Percentiles rank a stretch among this genome's conserved stretches.
phyloP scores from a whole-genome alignment of 2,113 vertebrate genomes.

The Seriola rivoliana region DNA sequence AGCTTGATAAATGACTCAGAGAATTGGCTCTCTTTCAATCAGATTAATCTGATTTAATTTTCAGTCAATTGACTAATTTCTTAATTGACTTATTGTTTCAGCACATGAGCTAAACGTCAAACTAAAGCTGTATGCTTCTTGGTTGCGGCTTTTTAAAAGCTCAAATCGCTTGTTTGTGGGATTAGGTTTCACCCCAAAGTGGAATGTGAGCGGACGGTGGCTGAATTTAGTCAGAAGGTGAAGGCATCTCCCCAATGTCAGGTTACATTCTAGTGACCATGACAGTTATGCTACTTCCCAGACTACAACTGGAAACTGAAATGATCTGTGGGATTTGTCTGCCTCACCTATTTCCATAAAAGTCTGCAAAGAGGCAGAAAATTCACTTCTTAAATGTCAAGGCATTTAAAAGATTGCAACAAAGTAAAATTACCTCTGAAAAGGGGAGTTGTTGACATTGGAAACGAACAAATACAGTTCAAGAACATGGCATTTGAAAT shows the following conservation, averaged over 20 bases:
- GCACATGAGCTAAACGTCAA: background rate
- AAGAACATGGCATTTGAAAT: constrained; percentile 74
- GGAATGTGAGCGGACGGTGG: constrained; percentile 44
- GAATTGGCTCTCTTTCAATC: background rate
- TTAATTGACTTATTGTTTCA: background rate
- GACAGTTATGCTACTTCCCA: constrained; percentile 3
- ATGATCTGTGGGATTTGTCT: constrained; percentile 35
- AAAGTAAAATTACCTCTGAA: constrained; percentile 65
- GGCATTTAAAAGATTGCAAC: constrained; percentile 63
- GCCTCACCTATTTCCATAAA: constrained; percentile 45
- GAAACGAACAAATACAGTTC: constrained; percentile 70
- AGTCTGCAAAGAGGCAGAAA: constrained; percentile 13
- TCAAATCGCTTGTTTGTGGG: constrained; percentile 48
- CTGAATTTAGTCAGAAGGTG: constrained; percentile 62
- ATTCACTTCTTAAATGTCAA: constrained; percentile 74
- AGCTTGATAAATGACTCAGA: background rate
- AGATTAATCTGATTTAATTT: background rate
- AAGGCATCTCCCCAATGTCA: constrained; percentile 54
- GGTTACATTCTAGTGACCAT: constrained; percentile 38
- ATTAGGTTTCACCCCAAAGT: constrained; percentile 50
- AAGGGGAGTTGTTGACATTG: constrained; percentile 57
- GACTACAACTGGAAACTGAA: constrained; percentile 44
- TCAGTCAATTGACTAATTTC: background rate
- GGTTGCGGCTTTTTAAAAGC: constrained; percentile 23
- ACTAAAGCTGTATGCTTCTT: background rate